Evolutionary conservation across 2,113 vertebrate species (phyloP).

Genomic region (Leptobrachium ailaonicum): DNA sequence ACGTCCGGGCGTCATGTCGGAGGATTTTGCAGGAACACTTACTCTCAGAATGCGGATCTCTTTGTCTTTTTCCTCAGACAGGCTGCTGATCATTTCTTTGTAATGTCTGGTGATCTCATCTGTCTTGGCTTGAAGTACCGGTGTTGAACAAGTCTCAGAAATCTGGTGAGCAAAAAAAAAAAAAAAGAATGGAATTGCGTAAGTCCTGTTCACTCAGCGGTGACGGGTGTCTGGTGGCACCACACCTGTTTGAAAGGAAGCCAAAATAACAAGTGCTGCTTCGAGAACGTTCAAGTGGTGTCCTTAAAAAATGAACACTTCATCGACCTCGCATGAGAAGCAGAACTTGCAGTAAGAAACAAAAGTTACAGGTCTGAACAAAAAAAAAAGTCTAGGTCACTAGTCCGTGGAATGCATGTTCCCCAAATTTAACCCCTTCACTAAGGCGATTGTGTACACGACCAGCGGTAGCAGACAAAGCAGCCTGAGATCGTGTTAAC

Average conservation of each 20-base stretch:
- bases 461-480: no score
- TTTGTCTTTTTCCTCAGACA: slow-evolving; percentile 83
- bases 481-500: no score
- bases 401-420: no score
- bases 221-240: background rate
- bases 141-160: slow-evolving; percentile 66
- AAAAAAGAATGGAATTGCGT: background rate
- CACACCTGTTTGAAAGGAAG: background rate
- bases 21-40: slow-evolving; percentile 40
- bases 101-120: slow-evolving; percentile 87
- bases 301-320: no score
- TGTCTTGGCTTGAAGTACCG: slow-evolving; percentile 74
- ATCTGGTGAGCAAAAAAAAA: slow-evolving; percentile 53
- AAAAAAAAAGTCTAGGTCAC: no score
- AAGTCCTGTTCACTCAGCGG: background rate
- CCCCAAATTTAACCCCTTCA: no score
- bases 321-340: no score
- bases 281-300: no score
- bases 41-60: slow-evolving; percentile 85
- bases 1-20: no score
- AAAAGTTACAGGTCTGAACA: no score
- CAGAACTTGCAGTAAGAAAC: no score
- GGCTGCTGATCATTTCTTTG: slow-evolving; percentile 76
- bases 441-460: no score
- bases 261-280: background rate